phyloP scores from a whole-genome alignment of 2,113 vertebrate species.

The Macrotis lagotis region DNA sequence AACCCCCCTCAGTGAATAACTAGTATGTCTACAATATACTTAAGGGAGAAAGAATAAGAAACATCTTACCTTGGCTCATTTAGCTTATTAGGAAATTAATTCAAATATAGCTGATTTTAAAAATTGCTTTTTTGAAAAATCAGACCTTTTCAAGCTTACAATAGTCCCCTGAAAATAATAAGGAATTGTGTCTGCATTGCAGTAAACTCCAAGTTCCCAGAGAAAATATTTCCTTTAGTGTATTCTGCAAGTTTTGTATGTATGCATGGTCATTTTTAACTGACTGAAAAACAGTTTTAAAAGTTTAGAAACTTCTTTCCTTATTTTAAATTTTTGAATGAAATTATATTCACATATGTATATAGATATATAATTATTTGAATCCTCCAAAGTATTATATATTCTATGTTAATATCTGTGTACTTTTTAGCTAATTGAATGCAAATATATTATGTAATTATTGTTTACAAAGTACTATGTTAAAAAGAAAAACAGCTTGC shows the following conservation, averaged over 20 bases:
- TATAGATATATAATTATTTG: background rate
- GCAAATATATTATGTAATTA: background rate
- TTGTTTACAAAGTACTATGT: background rate
- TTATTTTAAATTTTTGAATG: background rate
- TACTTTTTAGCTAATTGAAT: background rate
- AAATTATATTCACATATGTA: background rate
- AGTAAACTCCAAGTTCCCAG: background rate
- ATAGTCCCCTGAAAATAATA: background rate
- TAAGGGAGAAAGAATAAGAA: background rate
- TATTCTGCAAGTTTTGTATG: background rate
- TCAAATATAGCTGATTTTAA: conserved; percentile 12
- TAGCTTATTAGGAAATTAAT: conserved; percentile 9
- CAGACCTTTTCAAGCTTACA: fast-evolving
- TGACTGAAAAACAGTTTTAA: conserved; percentile 1
- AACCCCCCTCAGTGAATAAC: conserved; percentile 16
- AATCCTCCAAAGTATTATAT: background rate
- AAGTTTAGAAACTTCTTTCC: background rate
- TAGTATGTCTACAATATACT: conserved; percentile 20
- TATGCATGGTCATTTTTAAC: background rate
- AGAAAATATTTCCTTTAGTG: background rate
- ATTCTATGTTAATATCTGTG: background rate
- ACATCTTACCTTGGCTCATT: background rate
- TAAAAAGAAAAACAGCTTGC: background rate
- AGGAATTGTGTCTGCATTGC: background rate
- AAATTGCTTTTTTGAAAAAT: background rate